Conservation (phyloP, 2,797 vertebrate species). For the Tinamus major region DNA sequence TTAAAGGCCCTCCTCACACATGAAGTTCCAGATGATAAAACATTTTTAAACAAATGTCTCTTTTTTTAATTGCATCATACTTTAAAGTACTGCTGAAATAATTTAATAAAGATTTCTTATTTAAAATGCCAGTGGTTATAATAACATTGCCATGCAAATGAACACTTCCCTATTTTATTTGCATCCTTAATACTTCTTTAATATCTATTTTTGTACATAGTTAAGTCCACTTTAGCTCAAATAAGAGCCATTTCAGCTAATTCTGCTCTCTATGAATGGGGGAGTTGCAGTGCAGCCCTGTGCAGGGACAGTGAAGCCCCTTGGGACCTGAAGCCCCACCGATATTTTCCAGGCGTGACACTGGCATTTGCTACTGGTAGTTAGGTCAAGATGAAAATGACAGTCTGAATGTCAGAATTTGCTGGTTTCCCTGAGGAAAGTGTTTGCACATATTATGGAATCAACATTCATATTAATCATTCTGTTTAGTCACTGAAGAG, state of each 20-base stretch:
- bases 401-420: rapidly evolving
- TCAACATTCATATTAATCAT: not conserved
- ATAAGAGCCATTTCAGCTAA: not conserved
- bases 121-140: not conserved
- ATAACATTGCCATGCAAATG: not conserved
- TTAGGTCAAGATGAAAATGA: rapidly evolving
- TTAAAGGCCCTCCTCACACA: rapidly evolving
- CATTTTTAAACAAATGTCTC: not conserved
- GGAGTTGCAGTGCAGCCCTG: rapidly evolving
- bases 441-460: not conserved
- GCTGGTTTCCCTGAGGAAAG: not conserved
- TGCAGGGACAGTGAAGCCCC: rapidly evolving
- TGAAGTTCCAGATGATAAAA: not conserved
- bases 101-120: not conserved
- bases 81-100: not conserved
- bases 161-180: not conserved
- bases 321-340: rapidly evolving
- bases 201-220: not conserved
- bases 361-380: rapidly evolving
- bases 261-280: rapidly evolving
- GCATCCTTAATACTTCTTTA: not conserved
- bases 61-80: rapidly evolving
- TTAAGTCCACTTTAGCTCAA: not conserved
- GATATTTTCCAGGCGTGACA: rapidly evolving
- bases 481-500: not conserved